phyloP scores from a whole-genome alignment of 1,140 invertebrate genomes.

The Gryon sp. region DNA sequence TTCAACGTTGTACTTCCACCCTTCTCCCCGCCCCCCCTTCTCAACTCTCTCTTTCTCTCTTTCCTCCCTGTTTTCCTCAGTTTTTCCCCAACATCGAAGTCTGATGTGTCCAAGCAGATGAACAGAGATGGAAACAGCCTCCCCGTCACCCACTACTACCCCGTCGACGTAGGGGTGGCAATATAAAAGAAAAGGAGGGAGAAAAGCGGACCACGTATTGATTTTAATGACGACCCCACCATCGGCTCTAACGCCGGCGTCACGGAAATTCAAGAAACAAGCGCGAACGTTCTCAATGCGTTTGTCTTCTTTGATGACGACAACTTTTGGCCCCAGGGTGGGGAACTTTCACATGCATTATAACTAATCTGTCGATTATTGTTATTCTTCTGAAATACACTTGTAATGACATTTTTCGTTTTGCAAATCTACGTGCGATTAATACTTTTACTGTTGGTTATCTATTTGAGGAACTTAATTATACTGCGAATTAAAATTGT shows the following conservation, averaged over 20 bases:
- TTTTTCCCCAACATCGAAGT: too few species aligned
- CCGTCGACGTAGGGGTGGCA: constrained; percentile 48
- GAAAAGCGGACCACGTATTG: constrained; percentile 76
- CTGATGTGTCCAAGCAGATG: constrained; percentile 16
- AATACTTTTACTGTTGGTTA: too few species aligned
- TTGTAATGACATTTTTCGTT: too few species aligned
- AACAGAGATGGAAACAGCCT: constrained; percentile 15
- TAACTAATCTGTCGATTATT: constrained; percentile 22
- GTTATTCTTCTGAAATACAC: too few species aligned
- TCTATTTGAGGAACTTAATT: too few species aligned
- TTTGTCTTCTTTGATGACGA: constrained; percentile 60
- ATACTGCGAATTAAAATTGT: too few species aligned
- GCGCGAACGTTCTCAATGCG: constrained; percentile 74
- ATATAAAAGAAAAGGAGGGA: constrained; percentile 65
- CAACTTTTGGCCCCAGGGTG: constrained; percentile 3
- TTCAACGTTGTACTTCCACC: too few species aligned
- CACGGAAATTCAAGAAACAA: constrained; percentile 72
- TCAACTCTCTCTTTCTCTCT: too few species aligned
- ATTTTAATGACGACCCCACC: constrained; percentile 79
- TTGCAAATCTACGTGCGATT: too few species aligned
- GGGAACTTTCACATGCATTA: constrained; percentile 21
- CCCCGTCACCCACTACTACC: constrained; percentile 36
- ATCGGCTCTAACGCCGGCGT: constrained; percentile 43
- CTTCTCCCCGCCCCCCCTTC: too few species aligned
- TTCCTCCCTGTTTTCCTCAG: too few species aligned